Base-by-base conservation (phyloP, 35 echinoderm and acorn worm species). In the Holothuria glaberrima region DNA sequence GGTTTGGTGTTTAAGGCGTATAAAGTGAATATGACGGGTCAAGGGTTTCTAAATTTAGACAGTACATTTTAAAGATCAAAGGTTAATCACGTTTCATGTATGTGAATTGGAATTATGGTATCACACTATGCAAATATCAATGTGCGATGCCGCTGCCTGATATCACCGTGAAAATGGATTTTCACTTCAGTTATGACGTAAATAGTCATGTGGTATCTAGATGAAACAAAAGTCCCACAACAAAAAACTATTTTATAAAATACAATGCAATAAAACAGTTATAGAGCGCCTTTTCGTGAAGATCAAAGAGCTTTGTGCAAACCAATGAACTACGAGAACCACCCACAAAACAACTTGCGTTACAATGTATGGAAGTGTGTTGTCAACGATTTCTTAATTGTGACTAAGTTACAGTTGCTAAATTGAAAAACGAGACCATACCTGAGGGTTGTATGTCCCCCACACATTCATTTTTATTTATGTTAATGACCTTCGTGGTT, bases 401-500 rank as follows among this genome's bases (percentile, higher is more conserved):
- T 64, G 60, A 64, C 60, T 27, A 7, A 61, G 58, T 65, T 16
- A 65, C 62, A 65, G 62, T 65, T 65, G 62, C 18, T 65, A 65
- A 65, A 65, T 20, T 65, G 62, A 65, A 65, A 65, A 65, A 41
- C 6, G 12, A 65, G 62, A 65, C 62, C 62, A 65, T 65, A 65
- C 62, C 62, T 65, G 62, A 65, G 62, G 18, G 62, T 65, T 65
- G 12, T 17, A 7, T 65, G 62, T 65, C 62, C 62, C 18, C 62
- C 62, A 65, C 62, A 65, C 62, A 65, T 65, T 65, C 62, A 65
- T 65, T 65, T 61, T 65, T 18, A 65, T 17, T 65, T 4, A 65
- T 65, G 62, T 65, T 41, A 65, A 65, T 65, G 62, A 65, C 62
- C 3, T 65, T 65, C 62, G 18, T 65, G 62, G 62, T 65, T 65